Conservation (phyloP, 2,797 vertebrate species). For the Lutra lutra region DNA sequence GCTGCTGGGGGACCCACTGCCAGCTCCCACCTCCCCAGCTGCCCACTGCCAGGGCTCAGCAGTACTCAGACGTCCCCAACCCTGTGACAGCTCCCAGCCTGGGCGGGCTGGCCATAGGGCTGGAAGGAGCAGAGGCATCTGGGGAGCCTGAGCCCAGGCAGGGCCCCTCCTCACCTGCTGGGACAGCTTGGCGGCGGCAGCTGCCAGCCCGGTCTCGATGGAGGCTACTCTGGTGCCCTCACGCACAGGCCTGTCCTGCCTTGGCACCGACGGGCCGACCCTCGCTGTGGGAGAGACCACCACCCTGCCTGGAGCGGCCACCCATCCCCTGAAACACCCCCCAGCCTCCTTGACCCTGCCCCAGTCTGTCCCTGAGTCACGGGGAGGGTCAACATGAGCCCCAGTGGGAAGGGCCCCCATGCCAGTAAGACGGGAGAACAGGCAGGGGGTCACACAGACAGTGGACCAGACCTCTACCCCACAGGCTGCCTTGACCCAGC, state of each 20-base stretch:
- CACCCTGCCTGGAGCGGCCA: not conserved
- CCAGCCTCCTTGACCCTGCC: not conserved
- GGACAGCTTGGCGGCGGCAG: constrained; percentile 96
- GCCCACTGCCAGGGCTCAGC: not conserved
- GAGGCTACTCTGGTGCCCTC: constrained; percentile 97
- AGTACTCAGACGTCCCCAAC: not conserved
- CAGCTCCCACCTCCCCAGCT: not conserved
- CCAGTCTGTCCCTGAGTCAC: not conserved
- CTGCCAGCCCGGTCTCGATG: constrained; percentile 96
- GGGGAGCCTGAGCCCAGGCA: too few species aligned
- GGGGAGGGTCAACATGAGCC: not conserved
- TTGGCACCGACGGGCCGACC: constrained; percentile 95
- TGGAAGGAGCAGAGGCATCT: too few species aligned
- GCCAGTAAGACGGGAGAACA: not conserved
- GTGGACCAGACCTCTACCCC: not conserved
- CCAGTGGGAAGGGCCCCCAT: not conserved
- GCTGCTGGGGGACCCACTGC: not conserved
- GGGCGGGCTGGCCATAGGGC: not conserved
- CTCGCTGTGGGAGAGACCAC: constrained; percentile 90
- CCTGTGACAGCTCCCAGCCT: not conserved
- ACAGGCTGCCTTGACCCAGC: not conserved
- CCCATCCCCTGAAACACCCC: fast-evolving
- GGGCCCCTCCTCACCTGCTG: constrained; percentile 92
- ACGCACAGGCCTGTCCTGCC: constrained; percentile 96
- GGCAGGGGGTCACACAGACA: too few species aligned